These are phyloP conservation scores for Bettongia penicillata DNA, from an alignment of 2,113 vertebrate species.

Conservation along the genomic window DNA sequence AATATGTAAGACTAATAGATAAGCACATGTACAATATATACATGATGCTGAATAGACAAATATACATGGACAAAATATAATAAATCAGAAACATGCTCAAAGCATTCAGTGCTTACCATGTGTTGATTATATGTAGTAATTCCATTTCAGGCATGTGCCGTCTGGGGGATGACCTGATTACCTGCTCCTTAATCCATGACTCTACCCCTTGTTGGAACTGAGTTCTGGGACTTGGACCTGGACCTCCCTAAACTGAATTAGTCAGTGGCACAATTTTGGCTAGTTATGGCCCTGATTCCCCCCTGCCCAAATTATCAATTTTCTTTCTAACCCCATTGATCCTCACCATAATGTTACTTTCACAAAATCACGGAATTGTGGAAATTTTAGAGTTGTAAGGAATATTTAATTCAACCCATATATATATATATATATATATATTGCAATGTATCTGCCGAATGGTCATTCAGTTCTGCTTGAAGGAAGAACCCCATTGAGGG, in stretches of 20 bases:
- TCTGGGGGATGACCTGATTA: neutral
- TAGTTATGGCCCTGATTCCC: neutral
- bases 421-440: no score
- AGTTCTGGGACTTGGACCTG: neutral
- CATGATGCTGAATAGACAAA: no score
- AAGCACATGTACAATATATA: neutral
- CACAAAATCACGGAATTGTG: neutral
- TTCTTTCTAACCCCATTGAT: neutral
- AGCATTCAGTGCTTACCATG: neutral
- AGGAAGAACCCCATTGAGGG: neutral
- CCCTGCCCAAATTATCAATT: neutral
- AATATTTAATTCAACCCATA: neutral
- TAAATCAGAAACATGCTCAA: neutral
- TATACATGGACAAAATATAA: neutral
- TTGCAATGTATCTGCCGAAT: neutral
- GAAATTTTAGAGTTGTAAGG: neutral
- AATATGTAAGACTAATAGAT: neutral
- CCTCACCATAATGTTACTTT: neutral
- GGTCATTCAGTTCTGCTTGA: neutral
- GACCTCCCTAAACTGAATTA: neutral
- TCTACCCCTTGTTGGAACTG: neutral
- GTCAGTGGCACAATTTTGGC: neutral
- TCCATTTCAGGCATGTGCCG: neutral
- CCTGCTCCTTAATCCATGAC: neutral
- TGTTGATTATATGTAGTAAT: neutral